Evolutionary conservation across 2,797 vertebrate species (phyloP), one percentile per base, ranked within the genome.

Genomic region (Oryzias dopingdopingensis): DNA sequence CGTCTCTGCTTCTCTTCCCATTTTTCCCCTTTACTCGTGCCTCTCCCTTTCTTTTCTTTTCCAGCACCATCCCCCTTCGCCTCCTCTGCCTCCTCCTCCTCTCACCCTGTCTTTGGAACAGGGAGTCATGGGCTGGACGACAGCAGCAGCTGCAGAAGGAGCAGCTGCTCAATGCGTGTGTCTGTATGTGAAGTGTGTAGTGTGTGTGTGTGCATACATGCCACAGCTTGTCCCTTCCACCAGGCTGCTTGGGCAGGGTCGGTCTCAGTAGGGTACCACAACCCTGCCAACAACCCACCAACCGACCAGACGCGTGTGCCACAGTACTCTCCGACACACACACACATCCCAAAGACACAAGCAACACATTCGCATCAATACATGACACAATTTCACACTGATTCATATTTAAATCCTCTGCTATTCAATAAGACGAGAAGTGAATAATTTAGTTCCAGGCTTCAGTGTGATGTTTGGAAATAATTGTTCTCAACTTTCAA

Each of bases 231-330:
- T 85, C 86, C 85, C 78, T 77, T 81, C 79, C 71, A 86, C 84
- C 85, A 83, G 84, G 74, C 85, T 89, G 82, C 86, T 80, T 81
- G 83, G 87, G 83, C 81, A 87, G 80, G 85, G 83, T 82, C 89
- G 81, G 83, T 89, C 89, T 85, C 88, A 90, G 89, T 85, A 91
- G 86, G 87, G 84, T 85, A 86, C 83, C 85, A 80, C 72, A 87
- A 82, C 74, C 75, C 79, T 89, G 89, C 86, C 86, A 90, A 89
- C 84, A 87, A 81, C 79, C 72, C 63, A 67, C 66, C 76, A 74
- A 81, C 79, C 72, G 63, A 67, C 66, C 76, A 74, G 62, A 60
- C 67, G 18, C 78, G 73, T 76, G 75, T 82, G 77, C 73, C 48
- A 62, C 59, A 59, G 79, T 65, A 72, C 66, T 64, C 75, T 62